Percentiles rank a stretch among this genome's conserved stretches.
phyloP scores from a whole-genome alignment of 2,113 vertebrate genomes.

The Lepisosteus oculatus region DNA sequence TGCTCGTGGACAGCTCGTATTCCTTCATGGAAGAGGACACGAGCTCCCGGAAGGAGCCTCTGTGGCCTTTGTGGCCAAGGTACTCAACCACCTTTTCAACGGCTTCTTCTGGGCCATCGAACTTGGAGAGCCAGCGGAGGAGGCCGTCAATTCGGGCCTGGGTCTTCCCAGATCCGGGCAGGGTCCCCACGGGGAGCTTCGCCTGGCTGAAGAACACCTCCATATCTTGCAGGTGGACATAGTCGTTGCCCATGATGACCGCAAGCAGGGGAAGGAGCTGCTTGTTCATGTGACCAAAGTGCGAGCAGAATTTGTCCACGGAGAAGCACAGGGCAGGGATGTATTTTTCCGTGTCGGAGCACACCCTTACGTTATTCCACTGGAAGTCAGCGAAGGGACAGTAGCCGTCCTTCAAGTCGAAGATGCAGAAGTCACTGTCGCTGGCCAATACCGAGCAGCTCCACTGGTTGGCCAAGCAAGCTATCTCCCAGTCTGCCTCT shows the following conservation, averaged over 20 bases:
- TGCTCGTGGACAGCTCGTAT: constrained; percentile 65
- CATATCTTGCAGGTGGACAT: constrained; percentile 49
- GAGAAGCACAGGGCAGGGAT: constrained; percentile 75
- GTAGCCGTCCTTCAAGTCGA: constrained; percentile 82
- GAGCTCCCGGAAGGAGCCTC: constrained; percentile 48
- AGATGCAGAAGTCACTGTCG: constrained; percentile 93
- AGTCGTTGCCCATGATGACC: constrained; percentile 82
- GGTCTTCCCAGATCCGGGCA: constrained; percentile 35
- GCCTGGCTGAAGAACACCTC: constrained; percentile 61
- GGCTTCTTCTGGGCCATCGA: constrained; percentile 60
- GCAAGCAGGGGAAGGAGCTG: constrained; percentile 82
- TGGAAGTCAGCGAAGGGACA: constrained; percentile 78
- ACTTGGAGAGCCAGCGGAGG: constrained; percentile 79
- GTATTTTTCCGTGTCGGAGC: constrained; percentile 53
- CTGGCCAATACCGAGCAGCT: constrained; percentile 83
- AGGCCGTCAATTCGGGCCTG: constrained; percentile 67
- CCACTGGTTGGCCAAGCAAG: constrained; percentile 84
- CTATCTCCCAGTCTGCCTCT: constrained; percentile 89
- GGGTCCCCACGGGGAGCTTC: constrained; percentile 21
- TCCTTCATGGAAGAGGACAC: constrained; percentile 71
- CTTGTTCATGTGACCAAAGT: constrained; percentile 64
- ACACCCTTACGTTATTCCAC: constrained; percentile 64
- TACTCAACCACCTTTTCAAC: constrained; percentile 55
- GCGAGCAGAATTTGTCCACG: constrained; percentile 60
- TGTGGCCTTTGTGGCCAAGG: constrained; percentile 38